Evolutionary conservation across 1,140 invertebrate genomes (phyloP), one percentile per base, ranked within the genome.

Genomic region (Drosophila malerkotliana): DNA sequence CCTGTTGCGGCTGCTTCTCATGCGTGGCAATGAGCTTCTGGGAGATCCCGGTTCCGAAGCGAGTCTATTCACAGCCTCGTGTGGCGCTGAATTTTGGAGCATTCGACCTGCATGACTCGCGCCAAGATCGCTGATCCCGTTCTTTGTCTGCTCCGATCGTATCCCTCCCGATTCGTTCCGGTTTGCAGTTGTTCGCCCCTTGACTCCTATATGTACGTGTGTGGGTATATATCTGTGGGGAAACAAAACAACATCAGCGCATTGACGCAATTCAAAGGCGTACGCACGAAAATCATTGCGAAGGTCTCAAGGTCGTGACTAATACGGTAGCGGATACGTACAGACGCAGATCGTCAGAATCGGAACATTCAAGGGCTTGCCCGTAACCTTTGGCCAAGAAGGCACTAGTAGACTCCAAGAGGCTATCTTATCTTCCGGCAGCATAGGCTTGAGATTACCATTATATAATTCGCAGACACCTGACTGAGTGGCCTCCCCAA

Each of bases 381-480:
- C 58, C 15, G 15, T 32, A 34, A 64, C 49, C 59, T 66, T 75
- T 75, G 53, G 51, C 26, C 44, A 68, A 44, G 67, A 52, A 26
- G 14, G 41, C 32, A 37, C 52, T 39, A 14, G 26, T 26, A 21
- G 28, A 52, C 28, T 12, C n/a, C 28, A 8, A 12, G 6, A 9
- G 18, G 7, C 52, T 64, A 75, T 75, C 60, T 75, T 21, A 75
- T 53, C 60, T 58, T 18, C 37, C 32, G 34, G 58, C 32, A 26
- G 14, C 48, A 52, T 58, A n/a, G 45, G 24, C 64, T 73, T 47
- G 53, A 48, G 72, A 54, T 82, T 78, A 52, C 67, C 60, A 72
- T 87, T 87, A 87, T 87, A 87, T 87, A 87, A 87, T 88, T 58
- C 68, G 57, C 55, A 68, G 72, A 75, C 71, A 75, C 80, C 80